These are phyloP conservation scores for Dufourea novaeangliae DNA, from an alignment of 1,140 invertebrate species.

Conservation along the genomic window DNA sequence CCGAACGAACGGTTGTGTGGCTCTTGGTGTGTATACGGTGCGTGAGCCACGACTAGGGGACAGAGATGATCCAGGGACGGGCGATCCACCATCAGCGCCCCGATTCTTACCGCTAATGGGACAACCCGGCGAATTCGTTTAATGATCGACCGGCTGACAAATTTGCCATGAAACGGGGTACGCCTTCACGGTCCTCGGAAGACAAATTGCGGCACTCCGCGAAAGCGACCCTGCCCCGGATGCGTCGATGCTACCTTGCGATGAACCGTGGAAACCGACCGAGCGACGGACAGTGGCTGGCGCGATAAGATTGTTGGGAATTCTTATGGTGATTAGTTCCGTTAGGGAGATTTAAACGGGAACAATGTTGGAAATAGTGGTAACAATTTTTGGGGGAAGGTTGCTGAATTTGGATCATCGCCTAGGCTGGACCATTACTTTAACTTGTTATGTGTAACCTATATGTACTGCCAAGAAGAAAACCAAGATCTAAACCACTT, in stretches of 20 bases:
- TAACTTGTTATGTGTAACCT: no score
- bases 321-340: no score
- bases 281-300: neutral
- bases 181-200: neutral
- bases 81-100: conserved; percentile 11
- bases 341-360: no score
- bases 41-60: conserved; percentile 22
- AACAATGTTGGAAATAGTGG: no score
- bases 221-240: no score
- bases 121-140: conserved; percentile 34
- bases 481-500: no score
- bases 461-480: no score
- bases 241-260: neutral
- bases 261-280: neutral
- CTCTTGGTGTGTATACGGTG: neutral
- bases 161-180: conserved; percentile 24
- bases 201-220: conserved; percentile 1
- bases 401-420: no score
- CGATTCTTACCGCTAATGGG: conserved; percentile 20
- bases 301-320: no score
- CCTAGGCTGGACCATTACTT: no score
- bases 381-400: no score
- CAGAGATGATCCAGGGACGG: conserved; percentile 21
- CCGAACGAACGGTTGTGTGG: conserved; percentile 6
- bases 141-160: conserved; percentile 39